phyloP scores from a whole-genome alignment of 1,140 invertebrate species.

The Eubasilissa regina region DNA sequence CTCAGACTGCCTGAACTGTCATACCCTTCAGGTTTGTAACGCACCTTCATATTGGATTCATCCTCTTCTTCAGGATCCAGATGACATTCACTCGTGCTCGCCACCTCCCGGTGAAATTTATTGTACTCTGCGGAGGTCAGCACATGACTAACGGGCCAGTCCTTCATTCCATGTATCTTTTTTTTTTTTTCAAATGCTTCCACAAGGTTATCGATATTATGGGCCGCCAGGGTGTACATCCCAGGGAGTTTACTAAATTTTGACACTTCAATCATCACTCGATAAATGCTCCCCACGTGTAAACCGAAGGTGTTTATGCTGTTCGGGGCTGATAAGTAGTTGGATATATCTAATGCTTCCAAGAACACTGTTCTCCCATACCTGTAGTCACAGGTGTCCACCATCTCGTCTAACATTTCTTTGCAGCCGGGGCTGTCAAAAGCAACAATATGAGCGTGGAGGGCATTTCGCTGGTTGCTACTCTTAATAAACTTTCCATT shows the following conservation, averaged over 20 bases:
- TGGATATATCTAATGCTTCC: too few relatives aligned
- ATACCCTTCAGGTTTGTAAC: too few relatives aligned
- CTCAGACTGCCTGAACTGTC: too few relatives aligned
- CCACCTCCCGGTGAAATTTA: too few relatives aligned
- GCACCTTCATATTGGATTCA: too few relatives aligned
- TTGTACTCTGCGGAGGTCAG: background rate
- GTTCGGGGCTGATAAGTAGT: too few relatives aligned
- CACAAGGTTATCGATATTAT: background rate
- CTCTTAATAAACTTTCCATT: background rate
- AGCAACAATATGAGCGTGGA: background rate
- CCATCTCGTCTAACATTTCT: background rate
- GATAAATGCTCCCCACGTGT: too few relatives aligned
- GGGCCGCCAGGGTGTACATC: background rate
- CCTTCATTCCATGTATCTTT: background rate
- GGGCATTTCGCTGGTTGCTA: background rate
- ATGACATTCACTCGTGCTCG: background rate
- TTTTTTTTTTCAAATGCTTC: background rate
- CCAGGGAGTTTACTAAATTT: background rate
- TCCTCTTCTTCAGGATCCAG: too few relatives aligned
- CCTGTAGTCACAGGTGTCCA: background rate
- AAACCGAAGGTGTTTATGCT: too few relatives aligned
- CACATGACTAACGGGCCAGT: background rate
- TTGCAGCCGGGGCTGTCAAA: too few relatives aligned
- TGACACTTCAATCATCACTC: too few relatives aligned
- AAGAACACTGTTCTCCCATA: background rate